Percentiles rank a stretch among this genome's conserved stretches.
Conservation (phyloP, 92 coral and sea anemone species). For the Umimayanthus kanabou region DNA sequence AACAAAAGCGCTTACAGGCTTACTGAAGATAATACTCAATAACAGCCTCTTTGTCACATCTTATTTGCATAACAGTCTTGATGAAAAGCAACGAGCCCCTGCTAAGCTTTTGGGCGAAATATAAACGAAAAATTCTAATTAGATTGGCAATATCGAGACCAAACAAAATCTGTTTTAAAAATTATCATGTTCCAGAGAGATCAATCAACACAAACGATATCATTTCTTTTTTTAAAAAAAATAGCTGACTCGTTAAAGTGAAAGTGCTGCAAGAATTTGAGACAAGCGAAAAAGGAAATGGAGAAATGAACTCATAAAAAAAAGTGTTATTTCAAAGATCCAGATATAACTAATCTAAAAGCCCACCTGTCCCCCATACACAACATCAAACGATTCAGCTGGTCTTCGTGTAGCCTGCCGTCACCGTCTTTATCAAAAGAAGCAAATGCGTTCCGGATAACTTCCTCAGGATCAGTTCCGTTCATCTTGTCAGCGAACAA, state of each 20-base stretch:
- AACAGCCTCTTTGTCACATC: not conserved
- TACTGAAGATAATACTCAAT: no score
- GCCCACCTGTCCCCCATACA: slow-evolving; percentile 84
- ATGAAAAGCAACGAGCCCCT: not conserved
- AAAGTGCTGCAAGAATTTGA: no score
- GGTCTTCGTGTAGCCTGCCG: slow-evolving; percentile 75
- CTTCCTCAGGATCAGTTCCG: slow-evolving; percentile 96
- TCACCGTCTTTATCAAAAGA: slow-evolving; percentile 76
- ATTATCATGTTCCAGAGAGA: not conserved
- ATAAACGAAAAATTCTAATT: no score
- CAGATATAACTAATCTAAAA: not conserved
- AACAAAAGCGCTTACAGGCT: not conserved
- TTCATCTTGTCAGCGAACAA: slow-evolving; percentile 90
- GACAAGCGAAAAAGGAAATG: no score
- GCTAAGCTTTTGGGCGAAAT: not conserved
- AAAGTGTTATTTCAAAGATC: not conserved
- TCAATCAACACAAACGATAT: not conserved
- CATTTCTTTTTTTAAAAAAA: no score
- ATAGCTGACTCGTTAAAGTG: not conserved
- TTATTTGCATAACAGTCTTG: not conserved
- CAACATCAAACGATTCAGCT: slow-evolving; percentile 61
- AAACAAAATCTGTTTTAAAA: no score
- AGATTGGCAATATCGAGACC: not conserved
- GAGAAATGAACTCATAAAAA: not conserved
- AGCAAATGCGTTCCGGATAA: slow-evolving; percentile 83